Evolutionary conservation across 35 echinoderm and acorn worm genomes (phyloP).

Genomic region (Apostichopus japonicus): DNA sequence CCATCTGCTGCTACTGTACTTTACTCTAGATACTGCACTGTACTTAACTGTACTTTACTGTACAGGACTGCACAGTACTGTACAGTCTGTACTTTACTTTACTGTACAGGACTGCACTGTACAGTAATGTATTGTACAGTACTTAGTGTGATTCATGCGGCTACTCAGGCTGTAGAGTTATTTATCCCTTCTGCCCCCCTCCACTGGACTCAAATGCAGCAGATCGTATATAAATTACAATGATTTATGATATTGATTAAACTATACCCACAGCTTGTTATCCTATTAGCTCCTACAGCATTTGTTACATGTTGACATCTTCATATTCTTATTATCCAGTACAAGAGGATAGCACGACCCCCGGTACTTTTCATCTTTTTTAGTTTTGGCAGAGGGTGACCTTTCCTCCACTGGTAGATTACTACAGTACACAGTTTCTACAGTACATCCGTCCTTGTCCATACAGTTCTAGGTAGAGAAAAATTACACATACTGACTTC

Average conservation of each 20-base stretch:
- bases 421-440: background rate
- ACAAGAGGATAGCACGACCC: too few species aligned
- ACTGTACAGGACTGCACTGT: too few species aligned
- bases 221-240: background rate
- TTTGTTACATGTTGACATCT: slow-evolving; percentile 46
- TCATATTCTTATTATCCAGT: background rate
- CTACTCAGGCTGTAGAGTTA: too few species aligned
- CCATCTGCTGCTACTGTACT: too few species aligned
- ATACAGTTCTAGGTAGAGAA: background rate
- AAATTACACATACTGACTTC: slow-evolving; percentile 10
- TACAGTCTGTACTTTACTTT: too few species aligned
- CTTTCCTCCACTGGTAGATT: background rate
- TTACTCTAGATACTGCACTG: too few species aligned
- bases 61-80: too few species aligned
- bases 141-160: too few species aligned
- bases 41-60: too few species aligned
- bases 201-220: background rate
- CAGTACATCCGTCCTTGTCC: background rate
- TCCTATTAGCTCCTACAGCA: slow-evolving; percentile 24
- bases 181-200: too few species aligned
- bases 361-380: background rate
- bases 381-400: background rate
- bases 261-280: slow-evolving; percentile 15
- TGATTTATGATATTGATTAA: slow-evolving; percentile 17
- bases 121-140: too few species aligned